phyloP scores from a whole-genome alignment of 1,140 invertebrate genomes.

The Orchesella cincta region DNA sequence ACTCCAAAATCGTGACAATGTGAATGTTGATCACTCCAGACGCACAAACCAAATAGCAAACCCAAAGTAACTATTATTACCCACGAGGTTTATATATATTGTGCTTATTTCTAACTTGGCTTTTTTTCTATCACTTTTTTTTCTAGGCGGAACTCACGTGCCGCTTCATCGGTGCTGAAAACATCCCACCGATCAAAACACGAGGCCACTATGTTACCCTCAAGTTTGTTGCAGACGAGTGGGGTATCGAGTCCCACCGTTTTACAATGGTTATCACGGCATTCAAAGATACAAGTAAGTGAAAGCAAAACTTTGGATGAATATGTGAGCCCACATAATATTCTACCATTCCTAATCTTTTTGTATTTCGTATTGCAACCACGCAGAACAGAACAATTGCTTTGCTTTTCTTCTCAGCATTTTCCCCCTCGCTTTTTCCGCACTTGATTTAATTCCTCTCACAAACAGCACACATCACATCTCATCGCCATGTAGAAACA shows the following conservation, averaged over 20 bases:
- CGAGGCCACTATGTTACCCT: conserved; percentile 81
- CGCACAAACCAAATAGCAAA: not conserved
- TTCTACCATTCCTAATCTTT: too few relatives aligned
- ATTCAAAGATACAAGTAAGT: conserved; percentile 88
- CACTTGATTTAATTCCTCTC: conserved; percentile 18
- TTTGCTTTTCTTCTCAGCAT: not conserved
- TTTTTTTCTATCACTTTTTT: conserved; percentile 8
- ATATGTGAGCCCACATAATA: too few relatives aligned
- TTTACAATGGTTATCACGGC: conserved; percentile 91
- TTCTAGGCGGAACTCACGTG: conserved; percentile 85
- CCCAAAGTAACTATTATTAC: too few relatives aligned
- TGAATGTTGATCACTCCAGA: not conserved
- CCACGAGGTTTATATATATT: too few relatives aligned
- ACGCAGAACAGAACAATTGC: not conserved
- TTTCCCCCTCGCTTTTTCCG: not conserved
- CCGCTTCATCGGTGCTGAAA: conserved; percentile 77
- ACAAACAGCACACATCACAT: not conserved
- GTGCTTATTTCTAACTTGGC: not conserved
- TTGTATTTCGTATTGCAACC: not conserved
- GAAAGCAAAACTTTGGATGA: not conserved
- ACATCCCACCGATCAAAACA: conserved; percentile 82
- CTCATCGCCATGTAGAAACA: not conserved
- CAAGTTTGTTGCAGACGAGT: conserved; percentile 82
- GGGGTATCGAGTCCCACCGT: conserved; percentile 85
- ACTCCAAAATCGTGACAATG: not conserved